These are phyloP conservation scores for Gallinago stenura DNA, from an alignment of 2,797 vertebrate species.

Conservation along the genomic window DNA sequence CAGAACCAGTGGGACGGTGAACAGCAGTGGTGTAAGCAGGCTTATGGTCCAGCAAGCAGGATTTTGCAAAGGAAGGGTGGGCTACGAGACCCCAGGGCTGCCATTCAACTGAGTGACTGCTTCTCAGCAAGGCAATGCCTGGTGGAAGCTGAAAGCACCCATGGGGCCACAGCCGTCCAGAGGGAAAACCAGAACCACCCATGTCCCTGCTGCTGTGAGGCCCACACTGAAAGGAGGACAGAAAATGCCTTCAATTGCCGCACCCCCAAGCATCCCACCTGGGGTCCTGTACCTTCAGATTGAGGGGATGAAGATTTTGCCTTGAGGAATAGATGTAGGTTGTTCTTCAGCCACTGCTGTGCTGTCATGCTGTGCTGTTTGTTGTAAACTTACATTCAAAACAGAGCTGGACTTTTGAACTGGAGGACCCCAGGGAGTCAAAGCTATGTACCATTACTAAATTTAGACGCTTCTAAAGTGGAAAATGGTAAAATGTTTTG, in stretches of 20 bases:
- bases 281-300: neutral
- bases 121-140: rapidly evolving
- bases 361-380: neutral
- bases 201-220: neutral
- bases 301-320: neutral
- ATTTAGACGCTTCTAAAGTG: conserved; percentile 53
- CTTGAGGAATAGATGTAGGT: neutral
- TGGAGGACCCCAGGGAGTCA: neutral
- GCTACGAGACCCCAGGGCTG: neutral
- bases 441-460: conserved; percentile 59
- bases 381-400: conserved; percentile 40
- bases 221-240: neutral
- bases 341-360: neutral
- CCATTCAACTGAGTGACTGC: neutral
- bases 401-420: conserved; percentile 67
- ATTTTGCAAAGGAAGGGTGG: neutral
- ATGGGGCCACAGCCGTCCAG: rapidly evolving
- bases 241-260: neutral
- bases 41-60: neutral
- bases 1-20: rapidly evolving
- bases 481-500: conserved; percentile 60
- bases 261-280: neutral
- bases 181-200: neutral
- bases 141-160: neutral
- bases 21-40: neutral